Percentiles rank a stretch among this genome's conserved stretches.
Conservation (phyloP, 2,888 invertebrate species). For the Myopa tessellatipennis region DNA sequence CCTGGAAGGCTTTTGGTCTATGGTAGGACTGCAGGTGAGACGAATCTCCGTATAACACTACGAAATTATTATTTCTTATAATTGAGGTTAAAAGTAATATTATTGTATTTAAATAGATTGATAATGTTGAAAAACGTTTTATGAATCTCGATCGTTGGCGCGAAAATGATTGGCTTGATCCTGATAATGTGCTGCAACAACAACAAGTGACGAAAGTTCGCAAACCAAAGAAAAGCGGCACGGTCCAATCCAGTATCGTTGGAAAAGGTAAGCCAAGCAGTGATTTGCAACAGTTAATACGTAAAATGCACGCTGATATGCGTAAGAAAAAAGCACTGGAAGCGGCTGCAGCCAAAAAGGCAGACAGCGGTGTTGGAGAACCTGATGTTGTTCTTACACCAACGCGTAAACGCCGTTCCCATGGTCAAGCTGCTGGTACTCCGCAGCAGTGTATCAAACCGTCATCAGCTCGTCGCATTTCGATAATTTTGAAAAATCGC, state of each 20-base stretch:
- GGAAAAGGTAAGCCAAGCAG: conserved; percentile 51
- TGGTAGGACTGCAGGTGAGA: conserved; percentile 74
- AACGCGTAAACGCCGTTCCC: conserved; percentile 42
- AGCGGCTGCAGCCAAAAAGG: neutral
- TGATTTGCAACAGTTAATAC: conserved; percentile 55
- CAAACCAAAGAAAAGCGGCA: conserved; percentile 16
- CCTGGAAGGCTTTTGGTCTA: conserved; percentile 76
- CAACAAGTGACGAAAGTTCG: conserved; percentile 42
- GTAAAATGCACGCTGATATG: conserved; percentile 53
- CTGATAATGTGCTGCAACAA: conserved; percentile 51
- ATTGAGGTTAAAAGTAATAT: neutral
- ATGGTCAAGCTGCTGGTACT: conserved; percentile 7
- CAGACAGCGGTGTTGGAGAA: neutral
- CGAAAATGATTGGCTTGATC: conserved; percentile 62
- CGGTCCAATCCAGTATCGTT: neutral
- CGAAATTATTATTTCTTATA: neutral
- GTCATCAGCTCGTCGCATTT: conserved; percentile 46
- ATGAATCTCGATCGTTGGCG: conserved; percentile 59
- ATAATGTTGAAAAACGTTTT: conserved; percentile 64
- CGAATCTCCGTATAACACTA: neutral
- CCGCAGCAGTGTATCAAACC: conserved; percentile 23
- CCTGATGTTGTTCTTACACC: conserved; percentile 44
- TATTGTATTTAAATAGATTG: conserved; percentile 52
- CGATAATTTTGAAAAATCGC: conserved; percentile 48
- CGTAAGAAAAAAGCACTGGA: conserved; percentile 49